A percentile compares a stretch with the other conserved stretches of the same genome.
These are phyloP conservation scores for Phaonia tiefii DNA, from an alignment of 2,888 invertebrate species.

Conservation along the genomic window DNA sequence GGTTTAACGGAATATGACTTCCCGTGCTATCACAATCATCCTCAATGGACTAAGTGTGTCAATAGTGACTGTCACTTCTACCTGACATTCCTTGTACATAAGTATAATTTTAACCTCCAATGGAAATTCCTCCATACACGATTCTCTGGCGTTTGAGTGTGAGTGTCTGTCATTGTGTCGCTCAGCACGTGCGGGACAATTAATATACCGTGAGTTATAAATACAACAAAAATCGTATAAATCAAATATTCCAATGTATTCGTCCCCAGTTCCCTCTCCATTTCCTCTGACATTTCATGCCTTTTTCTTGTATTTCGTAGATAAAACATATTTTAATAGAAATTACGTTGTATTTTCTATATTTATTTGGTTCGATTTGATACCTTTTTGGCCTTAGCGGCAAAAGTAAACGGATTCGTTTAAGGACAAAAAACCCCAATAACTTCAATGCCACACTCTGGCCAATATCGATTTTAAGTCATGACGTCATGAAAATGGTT, in stretches of 20 bases:
- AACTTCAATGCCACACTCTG: conserved; percentile 49
- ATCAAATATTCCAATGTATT: not conserved
- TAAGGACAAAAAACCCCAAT: conserved; percentile 30
- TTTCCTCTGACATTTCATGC: conserved; percentile 31
- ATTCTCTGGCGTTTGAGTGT: not conserved
- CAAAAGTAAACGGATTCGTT: conserved; percentile 24
- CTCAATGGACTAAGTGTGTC: no score
- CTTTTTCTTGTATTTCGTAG: conserved; percentile 3
- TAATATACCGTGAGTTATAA: conserved; percentile 47
- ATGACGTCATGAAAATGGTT: conserved; percentile 17
- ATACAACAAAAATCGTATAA: conserved; percentile 12
- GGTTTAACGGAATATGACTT: no score
- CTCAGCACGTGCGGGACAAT: conserved; percentile 54
- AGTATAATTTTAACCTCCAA: no score
- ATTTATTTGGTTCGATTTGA: conserved; percentile 10
- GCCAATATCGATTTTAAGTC: not conserved
- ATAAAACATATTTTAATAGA: not conserved
- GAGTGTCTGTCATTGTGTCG: conserved; percentile 31
- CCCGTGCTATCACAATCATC: no score
- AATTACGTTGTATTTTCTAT: conserved; percentile 30
- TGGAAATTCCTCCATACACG: no score
- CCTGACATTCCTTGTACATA: no score
- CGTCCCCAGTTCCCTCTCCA: not conserved
- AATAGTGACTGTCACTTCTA: no score
- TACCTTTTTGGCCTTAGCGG: not conserved